Percentiles rank a stretch among this genome's conserved stretches.
Conservation (phyloP, 2,113 vertebrate genomes). For the Platichthys flesus region DNA sequence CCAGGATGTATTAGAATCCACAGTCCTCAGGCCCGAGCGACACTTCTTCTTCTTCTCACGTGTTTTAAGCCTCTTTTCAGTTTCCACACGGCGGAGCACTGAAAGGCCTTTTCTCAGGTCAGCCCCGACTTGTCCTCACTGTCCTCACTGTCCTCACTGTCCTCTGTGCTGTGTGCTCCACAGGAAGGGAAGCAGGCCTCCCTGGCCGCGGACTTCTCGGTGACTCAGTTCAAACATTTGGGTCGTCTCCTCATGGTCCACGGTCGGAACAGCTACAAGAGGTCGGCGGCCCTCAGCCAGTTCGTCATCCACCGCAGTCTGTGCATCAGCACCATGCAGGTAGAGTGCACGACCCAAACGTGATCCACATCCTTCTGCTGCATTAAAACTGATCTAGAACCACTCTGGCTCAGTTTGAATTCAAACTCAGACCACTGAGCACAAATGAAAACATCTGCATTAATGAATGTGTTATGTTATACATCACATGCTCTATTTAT, state of each 20-base stretch:
- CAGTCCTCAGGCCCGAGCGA: background rate
- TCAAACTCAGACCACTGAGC: background rate
- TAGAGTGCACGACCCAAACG: conserved; percentile 57
- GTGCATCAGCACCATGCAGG: conserved; percentile 99
- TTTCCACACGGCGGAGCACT: background rate
- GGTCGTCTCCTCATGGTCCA: conserved; percentile 96
- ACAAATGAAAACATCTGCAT: background rate
- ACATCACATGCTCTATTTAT: background rate
- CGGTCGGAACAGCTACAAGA: conserved; percentile 98
- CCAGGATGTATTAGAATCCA: background rate
- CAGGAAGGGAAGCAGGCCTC: conserved; percentile 98
- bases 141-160: conserved; percentile 33
- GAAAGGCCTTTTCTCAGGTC: conserved; percentile 15
- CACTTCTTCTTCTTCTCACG: background rate
- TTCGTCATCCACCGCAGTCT: conserved; percentile 98
- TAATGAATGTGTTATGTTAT: too few relatives aligned
- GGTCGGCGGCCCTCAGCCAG: conserved; percentile 96
- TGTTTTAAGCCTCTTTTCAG: background rate
- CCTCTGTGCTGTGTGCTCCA: conserved; percentile 37
- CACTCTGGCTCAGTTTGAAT: background rate
- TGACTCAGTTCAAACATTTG: conserved; percentile 97
- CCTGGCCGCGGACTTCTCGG: conserved; percentile 94
- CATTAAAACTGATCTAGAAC: background rate
- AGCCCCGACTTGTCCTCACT: conserved; percentile 26
- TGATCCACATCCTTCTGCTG: background rate